A percentile compares a stretch with the other conserved stretches of the same genome.
Conservation (phyloP, 1,140 invertebrate genomes). For the Paramacrobiotus metropolitanus region DNA sequence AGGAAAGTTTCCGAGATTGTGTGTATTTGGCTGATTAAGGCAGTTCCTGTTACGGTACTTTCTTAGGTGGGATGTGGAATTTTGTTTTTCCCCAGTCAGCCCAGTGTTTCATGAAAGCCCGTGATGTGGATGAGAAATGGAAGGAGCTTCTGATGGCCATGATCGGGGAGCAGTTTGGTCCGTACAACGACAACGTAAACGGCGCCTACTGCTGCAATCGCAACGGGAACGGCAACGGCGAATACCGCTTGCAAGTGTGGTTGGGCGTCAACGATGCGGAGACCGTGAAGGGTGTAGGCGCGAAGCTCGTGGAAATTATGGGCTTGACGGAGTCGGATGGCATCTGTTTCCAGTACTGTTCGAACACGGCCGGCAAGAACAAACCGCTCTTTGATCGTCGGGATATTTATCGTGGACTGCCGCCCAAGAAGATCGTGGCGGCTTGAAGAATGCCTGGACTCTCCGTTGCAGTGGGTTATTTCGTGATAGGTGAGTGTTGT, state of each 20-base stretch:
- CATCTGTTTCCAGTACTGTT: neutral
- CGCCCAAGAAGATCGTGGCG: too few species aligned
- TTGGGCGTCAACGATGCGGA: neutral
- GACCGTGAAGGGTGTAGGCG: neutral
- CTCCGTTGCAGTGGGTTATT: too few species aligned
- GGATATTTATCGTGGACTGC: too few species aligned
- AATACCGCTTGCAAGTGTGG: conserved; percentile 3
- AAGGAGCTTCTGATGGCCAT: conserved; percentile 8
- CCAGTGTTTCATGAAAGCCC: neutral
- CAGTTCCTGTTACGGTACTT: neutral
- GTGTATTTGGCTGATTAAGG: neutral
- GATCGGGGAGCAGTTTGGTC: conserved; percentile 8
- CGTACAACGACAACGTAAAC: conserved; percentile 7
- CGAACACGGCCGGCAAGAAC: neutral
- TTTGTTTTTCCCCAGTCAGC: neutral
- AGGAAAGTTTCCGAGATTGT: too few species aligned
- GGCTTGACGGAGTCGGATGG: neutral
- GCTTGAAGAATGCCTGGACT: too few species aligned
- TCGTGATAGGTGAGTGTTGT: too few species aligned
- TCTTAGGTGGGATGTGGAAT: neutral
- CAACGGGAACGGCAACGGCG: neutral
- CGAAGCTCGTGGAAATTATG: neutral
- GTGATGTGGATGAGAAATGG: conserved; percentile 2
- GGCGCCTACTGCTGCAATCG: neutral
- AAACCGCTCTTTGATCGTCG: neutral